Base-by-base conservation (phyloP, 2,113 vertebrate genomes). In the Aptenodytes forsteri region DNA sequence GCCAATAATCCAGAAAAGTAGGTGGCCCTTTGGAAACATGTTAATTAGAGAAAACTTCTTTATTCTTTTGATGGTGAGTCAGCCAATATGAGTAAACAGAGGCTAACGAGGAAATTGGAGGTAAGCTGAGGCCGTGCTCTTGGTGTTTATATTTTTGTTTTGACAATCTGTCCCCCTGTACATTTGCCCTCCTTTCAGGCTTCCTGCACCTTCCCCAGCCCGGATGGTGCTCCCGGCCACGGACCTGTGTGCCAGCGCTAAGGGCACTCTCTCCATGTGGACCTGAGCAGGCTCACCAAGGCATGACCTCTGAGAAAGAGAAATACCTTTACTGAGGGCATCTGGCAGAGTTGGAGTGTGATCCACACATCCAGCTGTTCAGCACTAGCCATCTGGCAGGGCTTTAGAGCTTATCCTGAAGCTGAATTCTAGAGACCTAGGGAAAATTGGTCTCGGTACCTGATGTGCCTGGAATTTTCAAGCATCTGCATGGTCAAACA, bases 241-340 rank as follows among this genome's bases (percentile, higher is more conserved):
- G 16, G 61, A 26, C 16, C 44, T 30, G 3, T 14, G 55, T 36
- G 29, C 16, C 34, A 21, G 29, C 83, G 5, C 38, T 54, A 10
- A 71, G 23, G 36, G 36, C 40, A 56, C 6, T 75, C 16, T 16
- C 8, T 55, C 21, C 44, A 27, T 0, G 0, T 1, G 52, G 23
- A 30, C 18, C 69, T 47, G 22, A 69, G 23, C 0, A 1, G n/a
- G 26, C 6, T 82, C 12, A 59, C 47, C 13, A 32, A 64, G 40
- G 72, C 22, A 7, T 0, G 13, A 47, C 29, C 61, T 42, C 26
- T 30, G 47, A 66, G 36, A 42, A 40, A 62, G 49, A 76, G 30
- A 76, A 89, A 75, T 27, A 30, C 5, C 40, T 91, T 58, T 50
- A 15, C n/a, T 22, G 70, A 50, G 30, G 44, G 23, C 56, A 65